Base-by-base conservation (phyloP, 2,888 invertebrate genomes). In the Pollenia labialis region DNA sequence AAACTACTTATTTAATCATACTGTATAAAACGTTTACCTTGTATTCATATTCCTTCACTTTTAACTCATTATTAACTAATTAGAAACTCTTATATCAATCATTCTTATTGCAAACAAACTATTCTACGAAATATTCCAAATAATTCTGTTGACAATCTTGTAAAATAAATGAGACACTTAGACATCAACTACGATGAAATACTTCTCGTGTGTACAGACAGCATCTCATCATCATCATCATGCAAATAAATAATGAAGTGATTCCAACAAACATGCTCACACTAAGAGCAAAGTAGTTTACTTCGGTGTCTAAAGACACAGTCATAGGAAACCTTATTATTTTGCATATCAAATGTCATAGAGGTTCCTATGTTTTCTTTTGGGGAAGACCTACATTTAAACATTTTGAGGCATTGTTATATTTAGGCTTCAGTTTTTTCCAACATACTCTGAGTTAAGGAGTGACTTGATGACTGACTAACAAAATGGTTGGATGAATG, bases 111-210 rank as follows among this genome's bases (percentile, higher is more conserved):
- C 12, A 46, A 71, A 66, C 46, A 66, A 76, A 76, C 54, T 46
- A 46, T 58, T 72, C 14, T 48, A 6, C 44, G 40, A 71, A 58
- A 44, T 40, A 46, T 56, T 64, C 50, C 44, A 52, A 48, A 46
- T 46, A 66, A 74, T 68, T 48, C 46, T 50, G 68, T 68, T 68
- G 84, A 80, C 84, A 80, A 68, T 79, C 64, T 74, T 14, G 56
- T 42, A 46, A 80, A 75, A 69, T 85, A 85, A 85, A 75, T 80
- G 84, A 85, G 80, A 66, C 84, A 75, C 60, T 85, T 74, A 58
- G 74, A 32, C 84, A 74, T 71, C 80, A 58, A 71, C 62, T 40
- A 54, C 32, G 32, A 40, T 12, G 40, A 48, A 16, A 46, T 66
- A 23, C 32, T 64, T 14, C 10, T 11, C 18, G 56, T 56, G 44